Evolutionary conservation across 2,888 invertebrate genomes (phyloP).

Genomic region (Bembecia ichneumoniformis): DNA sequence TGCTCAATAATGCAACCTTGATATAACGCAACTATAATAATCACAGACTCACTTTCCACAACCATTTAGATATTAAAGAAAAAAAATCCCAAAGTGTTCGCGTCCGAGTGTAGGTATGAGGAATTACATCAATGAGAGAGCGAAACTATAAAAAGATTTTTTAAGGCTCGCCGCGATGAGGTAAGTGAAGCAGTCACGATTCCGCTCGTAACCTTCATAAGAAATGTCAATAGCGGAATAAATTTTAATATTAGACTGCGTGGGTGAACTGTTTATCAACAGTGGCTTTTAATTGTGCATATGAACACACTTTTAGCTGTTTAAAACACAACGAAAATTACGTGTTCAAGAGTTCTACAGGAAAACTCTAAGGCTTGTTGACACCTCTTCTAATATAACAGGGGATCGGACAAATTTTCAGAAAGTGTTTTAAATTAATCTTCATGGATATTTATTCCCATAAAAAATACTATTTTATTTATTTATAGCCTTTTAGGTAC

Average conservation of each 20-base stretch:
- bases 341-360: too few relatives aligned
- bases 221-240: constrained; percentile 63
- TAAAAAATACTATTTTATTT: too few relatives aligned
- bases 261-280: constrained; percentile 28
- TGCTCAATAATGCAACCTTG: too few relatives aligned
- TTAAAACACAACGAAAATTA: too few relatives aligned
- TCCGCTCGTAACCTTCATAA: constrained; percentile 51
- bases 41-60: constrained; percentile 25
- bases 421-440: too few relatives aligned
- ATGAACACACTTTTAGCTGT: too few relatives aligned
- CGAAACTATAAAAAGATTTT: constrained; percentile 44
- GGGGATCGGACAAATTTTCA: too few relatives aligned
- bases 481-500: too few relatives aligned
- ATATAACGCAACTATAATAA: neutral
- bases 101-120: constrained; percentile 3
- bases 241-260: constrained; percentile 29
- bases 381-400: too few relatives aligned
- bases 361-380: too few relatives aligned
- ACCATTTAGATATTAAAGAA: constrained; percentile 18
- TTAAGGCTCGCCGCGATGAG: constrained; percentile 24
- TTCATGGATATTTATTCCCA: too few relatives aligned
- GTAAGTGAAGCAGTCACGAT: constrained; percentile 67
- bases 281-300: neutral
- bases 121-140: constrained; percentile 33
- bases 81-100: neutral